Base-by-base conservation (phyloP, 2,888 invertebrate genomes). In the Beris chalybata region DNA sequence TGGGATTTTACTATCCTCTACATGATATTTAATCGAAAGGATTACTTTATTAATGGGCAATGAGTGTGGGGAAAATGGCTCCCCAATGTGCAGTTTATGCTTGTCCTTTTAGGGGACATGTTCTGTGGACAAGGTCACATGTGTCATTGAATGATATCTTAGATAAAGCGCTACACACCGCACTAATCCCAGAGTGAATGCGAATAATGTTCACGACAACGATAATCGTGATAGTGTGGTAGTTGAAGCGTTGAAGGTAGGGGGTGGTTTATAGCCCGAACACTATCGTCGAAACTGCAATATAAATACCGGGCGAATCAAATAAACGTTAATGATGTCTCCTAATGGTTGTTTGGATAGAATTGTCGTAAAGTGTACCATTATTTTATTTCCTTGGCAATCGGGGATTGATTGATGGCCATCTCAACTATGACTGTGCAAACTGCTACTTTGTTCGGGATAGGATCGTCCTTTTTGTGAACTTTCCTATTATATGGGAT, bases 321-420 rank as follows among this genome's bases (percentile, higher is more conserved):
- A 52, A 61, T 61, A 61, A 61, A 61, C 52, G 61, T 61, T 61
- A 61, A 61, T 61, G 61, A 61, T 61, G 61, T 61, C 61, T 52
- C 61, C 50, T 61, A 61, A 61, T 61, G 61, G 61, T 61, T 61
- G 50, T 61, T 61, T 22, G 50, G 61, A 61, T 52, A 47, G 50
- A 61, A 61, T 52, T 61, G 61, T 50, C 61, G 52, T 50, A 52
- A 61, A 61, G 50, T 59, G 53, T 52, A n/a, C 61, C 52, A 61
- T 52, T 50, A 38, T 38, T n/a, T 61, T 43, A 38, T 48, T 38
- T 43, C 50, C 15, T 15, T 50, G 61, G 61, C 61, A 61, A 61
- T 61, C 31, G 50, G 61, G 38, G 32, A 52, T 61, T 61, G 61
- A 61, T 61, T 61, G 61, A 61, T 61, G 22, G 52, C 29, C 38